Conservation (phyloP, 2,113 vertebrate species). For the Ia io region DNA sequence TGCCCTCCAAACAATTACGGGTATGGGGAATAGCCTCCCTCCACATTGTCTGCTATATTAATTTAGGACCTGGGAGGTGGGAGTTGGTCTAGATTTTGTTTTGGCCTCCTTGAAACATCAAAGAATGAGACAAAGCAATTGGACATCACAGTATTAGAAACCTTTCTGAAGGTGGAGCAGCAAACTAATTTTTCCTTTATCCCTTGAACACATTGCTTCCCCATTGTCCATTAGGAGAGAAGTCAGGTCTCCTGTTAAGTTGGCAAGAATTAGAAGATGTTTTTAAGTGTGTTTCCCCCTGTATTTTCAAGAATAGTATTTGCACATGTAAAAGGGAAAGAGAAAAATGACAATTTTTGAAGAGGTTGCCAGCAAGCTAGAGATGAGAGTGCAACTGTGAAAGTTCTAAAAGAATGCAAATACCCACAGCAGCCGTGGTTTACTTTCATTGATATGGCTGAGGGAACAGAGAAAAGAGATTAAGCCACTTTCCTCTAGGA, state of each 20-base stretch:
- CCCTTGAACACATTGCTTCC: not conserved
- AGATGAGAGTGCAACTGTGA: not conserved
- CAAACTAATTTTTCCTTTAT: not conserved
- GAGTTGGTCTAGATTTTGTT: not conserved
- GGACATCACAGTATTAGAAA: not conserved
- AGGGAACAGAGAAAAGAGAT: not conserved
- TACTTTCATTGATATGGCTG: not conserved
- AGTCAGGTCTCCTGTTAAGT: not conserved
- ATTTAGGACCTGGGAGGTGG: not conserved
- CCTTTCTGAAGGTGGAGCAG: not conserved
- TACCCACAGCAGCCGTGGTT: not conserved
- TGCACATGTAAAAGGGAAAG: not conserved
- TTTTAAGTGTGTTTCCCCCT: not conserved
- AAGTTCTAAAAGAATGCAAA: not conserved
- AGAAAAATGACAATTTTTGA: conserved; percentile 26
- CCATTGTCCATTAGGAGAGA: not conserved
- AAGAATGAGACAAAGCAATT: conserved; percentile 13
- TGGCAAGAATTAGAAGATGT: conserved; percentile 2
- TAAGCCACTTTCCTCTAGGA: not conserved
- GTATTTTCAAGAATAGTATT: conserved; percentile 5
- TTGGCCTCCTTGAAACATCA: conserved; percentile 43
- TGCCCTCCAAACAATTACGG: not conserved
- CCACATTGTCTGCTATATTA: not conserved
- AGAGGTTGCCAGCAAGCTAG: not conserved
- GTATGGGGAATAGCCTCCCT: not conserved